Evolutionary conservation across 2,888 invertebrate species (phyloP).

Genomic region (Choreutis nemorana): DNA sequence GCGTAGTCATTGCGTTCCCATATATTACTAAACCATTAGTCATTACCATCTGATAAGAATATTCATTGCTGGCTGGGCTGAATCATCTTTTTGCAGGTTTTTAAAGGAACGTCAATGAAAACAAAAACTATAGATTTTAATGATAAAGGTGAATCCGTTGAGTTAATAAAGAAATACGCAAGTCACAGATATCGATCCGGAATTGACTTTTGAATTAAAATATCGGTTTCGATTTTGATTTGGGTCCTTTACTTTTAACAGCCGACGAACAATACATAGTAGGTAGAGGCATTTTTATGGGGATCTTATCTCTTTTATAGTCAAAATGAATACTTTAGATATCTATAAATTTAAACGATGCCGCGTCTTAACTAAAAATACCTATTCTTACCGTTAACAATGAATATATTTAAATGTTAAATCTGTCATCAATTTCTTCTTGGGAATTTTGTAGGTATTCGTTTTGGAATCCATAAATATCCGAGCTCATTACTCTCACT

Average conservation of each 20-base stretch:
- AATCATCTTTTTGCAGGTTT: conserved; percentile 36
- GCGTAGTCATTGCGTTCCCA: conserved; percentile 31
- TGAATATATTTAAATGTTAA: too few species aligned
- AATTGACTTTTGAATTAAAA: conserved; percentile 9
- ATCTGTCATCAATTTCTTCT: too few species aligned
- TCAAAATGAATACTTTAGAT: too few species aligned
- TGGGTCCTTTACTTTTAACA: conserved; percentile 14
- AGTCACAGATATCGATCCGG: conserved; percentile 21
- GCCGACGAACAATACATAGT: too few species aligned
- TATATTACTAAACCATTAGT: conserved; percentile 24
- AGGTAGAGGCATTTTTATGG: too few species aligned
- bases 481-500: too few species aligned
- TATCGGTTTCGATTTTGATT: conserved; percentile 16
- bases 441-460: too few species aligned
- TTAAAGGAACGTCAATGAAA: conserved; percentile 12
- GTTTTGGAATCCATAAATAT: too few species aligned
- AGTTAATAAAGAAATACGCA: conserved; percentile 15
- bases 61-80: conserved; percentile 27
- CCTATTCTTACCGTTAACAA: too few species aligned
- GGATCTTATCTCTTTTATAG: too few species aligned
- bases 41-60: conserved; percentile 34
- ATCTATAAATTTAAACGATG: too few species aligned
- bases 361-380: too few species aligned
- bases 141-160: conserved; percentile 20
- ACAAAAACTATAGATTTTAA: conserved; percentile 20